Conservation (phyloP, 2,797 vertebrate species). For the Botia kubotai region DNA sequence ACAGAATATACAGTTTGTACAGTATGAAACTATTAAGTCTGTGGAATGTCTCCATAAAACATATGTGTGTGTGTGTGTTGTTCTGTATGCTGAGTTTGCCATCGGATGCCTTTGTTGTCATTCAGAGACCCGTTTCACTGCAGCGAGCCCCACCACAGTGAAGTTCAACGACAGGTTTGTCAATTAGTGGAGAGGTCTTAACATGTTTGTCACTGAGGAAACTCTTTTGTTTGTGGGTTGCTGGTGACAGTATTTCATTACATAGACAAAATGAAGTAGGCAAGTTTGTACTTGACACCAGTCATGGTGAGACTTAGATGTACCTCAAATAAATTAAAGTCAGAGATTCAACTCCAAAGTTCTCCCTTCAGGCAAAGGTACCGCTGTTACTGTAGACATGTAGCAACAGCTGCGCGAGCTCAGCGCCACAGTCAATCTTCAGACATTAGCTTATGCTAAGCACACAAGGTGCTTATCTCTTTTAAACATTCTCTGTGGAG, state of each 20-base stretch:
- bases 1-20: too few species aligned
- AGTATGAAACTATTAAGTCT: too few species aligned
- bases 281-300: constrained; percentile 73
- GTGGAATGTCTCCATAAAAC: too few species aligned
- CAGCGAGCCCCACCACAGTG: not conserved
- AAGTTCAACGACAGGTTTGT: constrained; percentile 17
- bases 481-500: constrained; percentile 27
- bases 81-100: not conserved
- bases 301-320: constrained; percentile 60
- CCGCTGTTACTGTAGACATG: constrained; percentile 63
- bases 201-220: constrained; percentile 22
- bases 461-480: constrained; percentile 56
- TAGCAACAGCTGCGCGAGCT: constrained; percentile 64
- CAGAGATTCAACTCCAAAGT: constrained; percentile 58
- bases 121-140: constrained; percentile 9
- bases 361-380: constrained; percentile 60
- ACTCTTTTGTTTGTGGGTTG: constrained; percentile 35
- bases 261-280: constrained; percentile 49
- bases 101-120: too few species aligned
- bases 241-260: constrained; percentile 69
- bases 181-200: constrained; percentile 33
- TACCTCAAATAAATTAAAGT: constrained; percentile 67
- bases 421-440: constrained; percentile 47
- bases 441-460: constrained; percentile 46
- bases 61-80: not conserved